These are phyloP conservation scores for Cetonia aurata DNA, from an alignment of 2,888 invertebrate species.

Conservation along the genomic window DNA sequence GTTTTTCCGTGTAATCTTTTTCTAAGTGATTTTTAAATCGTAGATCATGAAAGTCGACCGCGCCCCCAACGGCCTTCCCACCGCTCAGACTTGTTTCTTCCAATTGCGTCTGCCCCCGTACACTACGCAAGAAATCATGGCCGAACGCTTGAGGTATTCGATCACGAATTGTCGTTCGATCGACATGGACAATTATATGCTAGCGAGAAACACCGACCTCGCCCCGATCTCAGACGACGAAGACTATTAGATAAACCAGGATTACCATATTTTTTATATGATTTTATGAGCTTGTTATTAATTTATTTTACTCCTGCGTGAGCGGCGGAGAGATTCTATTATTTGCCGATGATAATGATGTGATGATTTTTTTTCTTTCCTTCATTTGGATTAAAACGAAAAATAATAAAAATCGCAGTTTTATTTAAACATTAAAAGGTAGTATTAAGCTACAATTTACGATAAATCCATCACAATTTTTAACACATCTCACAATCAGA, in stretches of 20 bases:
- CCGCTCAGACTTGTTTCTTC: conserved; percentile 75
- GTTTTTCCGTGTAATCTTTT: neutral
- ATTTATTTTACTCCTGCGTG: too few relatives aligned
- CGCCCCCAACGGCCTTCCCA: conserved; percentile 72
- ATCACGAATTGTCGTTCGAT: conserved; percentile 77
- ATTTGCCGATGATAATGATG: too few relatives aligned
- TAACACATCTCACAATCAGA: too few relatives aligned
- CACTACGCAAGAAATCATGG: conserved; percentile 72
- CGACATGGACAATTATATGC: conserved; percentile 79
- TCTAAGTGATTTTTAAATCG: conserved; percentile 44
- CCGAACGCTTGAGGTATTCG: conserved; percentile 74
- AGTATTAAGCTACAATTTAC: too few relatives aligned
- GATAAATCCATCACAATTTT: too few relatives aligned
- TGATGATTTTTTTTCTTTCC: too few relatives aligned
- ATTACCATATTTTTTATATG: neutral
- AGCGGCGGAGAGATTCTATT: too few relatives aligned
- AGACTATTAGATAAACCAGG: conserved; percentile 54
- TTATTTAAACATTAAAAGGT: conserved; percentile 9
- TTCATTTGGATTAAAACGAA: neutral
- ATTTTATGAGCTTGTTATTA: too few relatives aligned
- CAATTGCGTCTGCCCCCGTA: conserved; percentile 75
- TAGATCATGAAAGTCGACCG: conserved; percentile 72
- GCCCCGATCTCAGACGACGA: conserved; percentile 68
- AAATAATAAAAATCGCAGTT: neutral
- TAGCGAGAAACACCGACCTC: conserved; percentile 71